Evolutionary conservation across 1,140 invertebrate species (phyloP), one percentile per base, ranked within the genome.

Genomic region (Drosophila littoralis): DNA sequence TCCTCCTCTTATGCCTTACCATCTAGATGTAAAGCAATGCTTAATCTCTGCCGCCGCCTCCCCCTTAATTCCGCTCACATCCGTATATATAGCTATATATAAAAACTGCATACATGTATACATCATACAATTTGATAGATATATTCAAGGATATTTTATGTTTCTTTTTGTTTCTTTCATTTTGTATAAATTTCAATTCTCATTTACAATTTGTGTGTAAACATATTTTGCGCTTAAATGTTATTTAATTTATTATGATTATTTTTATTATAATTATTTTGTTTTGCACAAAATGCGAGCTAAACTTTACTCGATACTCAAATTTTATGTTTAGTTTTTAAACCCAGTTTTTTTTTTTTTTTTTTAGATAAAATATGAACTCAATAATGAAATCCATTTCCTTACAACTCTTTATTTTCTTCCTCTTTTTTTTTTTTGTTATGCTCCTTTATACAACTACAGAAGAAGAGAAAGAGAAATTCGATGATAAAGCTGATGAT

Each of bases 231-330:
- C 38, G 17, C 46, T 55, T 74, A 74, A 60, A 74, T 70, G 68
- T 55, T 74, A 73, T 60, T 48, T 69, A 52, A 61, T 48, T 60
- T 48, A 60, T 68, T 61, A 57, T 65, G 52, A 66, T 67, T 45
- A 45, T 15, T 45, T 43, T 54, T 35, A 55, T 55, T 57, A 38
- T 40, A 51, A 65, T 51, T 52, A 59, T 45, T 65, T 54, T 64
- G 52, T 70, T 63, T 57, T 50, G 35, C 54, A 70, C 42, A 58
- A 65, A 36, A 33, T 60, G 64, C 33, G 48, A 55, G 33, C 54
- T 60, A 9, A 36, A 52, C 13, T 57, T 5, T 40, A 33, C 40
- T 38, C 35, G 60, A 12, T 40, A 55, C 68, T 50, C 52, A 70
- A 9, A 35, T 28, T 50, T 28, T 50, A 9, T 50, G 9, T 43